phyloP scores from a whole-genome alignment of 2,113 vertebrate genomes.

The Papio anubis region DNA sequence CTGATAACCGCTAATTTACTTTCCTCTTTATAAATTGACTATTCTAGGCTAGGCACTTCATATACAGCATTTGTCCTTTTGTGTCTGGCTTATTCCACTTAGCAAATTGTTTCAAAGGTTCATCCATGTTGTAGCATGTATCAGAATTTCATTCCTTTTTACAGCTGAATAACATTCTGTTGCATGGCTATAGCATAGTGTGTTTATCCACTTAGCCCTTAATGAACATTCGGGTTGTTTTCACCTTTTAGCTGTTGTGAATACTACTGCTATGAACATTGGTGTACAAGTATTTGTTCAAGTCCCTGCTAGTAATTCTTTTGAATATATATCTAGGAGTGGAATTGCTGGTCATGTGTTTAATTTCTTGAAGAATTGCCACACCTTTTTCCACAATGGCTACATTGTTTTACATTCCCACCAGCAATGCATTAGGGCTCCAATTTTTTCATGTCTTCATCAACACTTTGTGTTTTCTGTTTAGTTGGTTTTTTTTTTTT shows the following conservation, averaged over 20 bases:
- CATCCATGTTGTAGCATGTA: no score
- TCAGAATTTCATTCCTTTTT: not conserved
- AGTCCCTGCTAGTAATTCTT: not conserved
- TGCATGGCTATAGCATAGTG: no score
- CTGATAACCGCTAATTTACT: not conserved
- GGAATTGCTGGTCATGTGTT: not conserved
- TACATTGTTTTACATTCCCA: not conserved
- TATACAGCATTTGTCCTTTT: not conserved
- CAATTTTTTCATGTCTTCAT: not conserved
- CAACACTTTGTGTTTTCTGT: not conserved
- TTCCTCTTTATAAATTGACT: not conserved
- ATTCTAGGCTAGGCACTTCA: not conserved
- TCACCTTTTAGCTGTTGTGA: not conserved
- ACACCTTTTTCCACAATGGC: not conserved
- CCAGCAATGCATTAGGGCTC: no score
- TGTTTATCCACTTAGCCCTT: not conserved
- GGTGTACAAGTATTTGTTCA: not conserved
- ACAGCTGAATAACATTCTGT: not conserved
- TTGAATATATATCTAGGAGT: accelerated
- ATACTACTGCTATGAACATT: not conserved
- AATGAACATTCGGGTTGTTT: not conserved
- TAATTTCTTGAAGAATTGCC: not conserved
- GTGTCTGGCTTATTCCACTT: not conserved
- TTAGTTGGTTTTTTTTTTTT: no score
- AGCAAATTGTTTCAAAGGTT: not conserved